Evolutionary conservation across 2,888 invertebrate genomes (phyloP), one percentile per base, ranked within the genome.

Genomic region (Cephus sareptanus): DNA sequence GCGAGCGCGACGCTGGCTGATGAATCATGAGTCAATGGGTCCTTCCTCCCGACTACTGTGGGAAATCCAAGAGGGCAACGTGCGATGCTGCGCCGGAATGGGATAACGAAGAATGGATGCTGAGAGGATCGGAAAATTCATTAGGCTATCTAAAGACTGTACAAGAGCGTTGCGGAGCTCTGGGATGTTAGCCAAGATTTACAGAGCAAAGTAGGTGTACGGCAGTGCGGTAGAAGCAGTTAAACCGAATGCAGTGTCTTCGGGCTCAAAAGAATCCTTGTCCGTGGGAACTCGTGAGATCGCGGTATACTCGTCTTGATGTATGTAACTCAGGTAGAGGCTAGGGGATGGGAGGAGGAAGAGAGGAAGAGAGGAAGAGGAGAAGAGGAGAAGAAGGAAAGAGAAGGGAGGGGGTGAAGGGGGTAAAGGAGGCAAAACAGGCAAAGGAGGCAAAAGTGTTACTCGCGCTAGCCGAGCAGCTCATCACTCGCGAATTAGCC

Each of bases 161-260:
- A 56, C 56, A 56, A 56, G 56, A 56, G 56, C 56, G 56, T 56
- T 9, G 23, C 23, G 9, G 56, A 56, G 56, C 56, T 56, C 56
- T 56, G 56, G 56, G 56, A 56, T 56, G 56, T 56, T 56, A 23
- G 56, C 56, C 56, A 56, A 56, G 56, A 56, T 56, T 56, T 56
- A 56, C 56, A 56, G 56, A 56, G 56, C 35, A 34, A n/a, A 40
- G 37, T 74, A 69, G 68, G 37, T 34, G 83, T 83, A 83, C 84
- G 87, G 86, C 86, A 86, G 84, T 83, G 86, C 86, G 87, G 87
- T 87, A 86, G 87, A 85, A 88, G 89, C 87, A 87, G 89, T 90
- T 90, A 90, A 87, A 87, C 90, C 89, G 90, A 90, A 90, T 90
- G 90, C 90, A 88, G 87, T 89, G 89, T 90, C 90, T 88, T 89